phyloP scores from a whole-genome alignment of 2,113 vertebrate genomes.

The Vicugna pacos region DNA sequence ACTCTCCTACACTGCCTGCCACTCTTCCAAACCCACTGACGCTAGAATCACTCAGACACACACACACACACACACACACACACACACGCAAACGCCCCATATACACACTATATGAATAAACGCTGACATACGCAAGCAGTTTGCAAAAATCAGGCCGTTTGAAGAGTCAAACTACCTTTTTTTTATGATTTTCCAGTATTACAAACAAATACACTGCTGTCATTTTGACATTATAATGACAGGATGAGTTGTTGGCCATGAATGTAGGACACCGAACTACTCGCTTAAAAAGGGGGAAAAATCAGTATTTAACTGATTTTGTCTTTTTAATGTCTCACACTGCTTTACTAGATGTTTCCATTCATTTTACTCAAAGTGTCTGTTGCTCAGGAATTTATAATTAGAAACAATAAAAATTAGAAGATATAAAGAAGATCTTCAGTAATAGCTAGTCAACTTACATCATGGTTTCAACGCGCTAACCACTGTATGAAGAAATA shows the following conservation, averaged over 20 bases:
- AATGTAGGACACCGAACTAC: not conserved
- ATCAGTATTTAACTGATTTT: not conserved
- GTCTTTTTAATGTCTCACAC: not conserved
- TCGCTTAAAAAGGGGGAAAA: not conserved
- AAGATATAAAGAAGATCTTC: conserved; percentile 14
- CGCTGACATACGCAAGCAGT: not conserved
- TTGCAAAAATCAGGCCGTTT: not conserved
- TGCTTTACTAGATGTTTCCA: not conserved
- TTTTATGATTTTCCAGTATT: not conserved
- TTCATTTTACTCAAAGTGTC: not conserved
- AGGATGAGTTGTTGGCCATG: not conserved
- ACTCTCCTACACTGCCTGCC: not conserved
- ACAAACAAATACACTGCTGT: conserved; percentile 21
- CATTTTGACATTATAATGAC: not conserved
- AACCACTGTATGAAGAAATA: not conserved
- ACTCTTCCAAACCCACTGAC: not conserved
- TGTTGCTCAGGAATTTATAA: not conserved
- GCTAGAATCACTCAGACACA: not conserved
- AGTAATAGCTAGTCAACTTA: not conserved
- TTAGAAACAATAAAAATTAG: not conserved
- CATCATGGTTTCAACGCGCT: not conserved
- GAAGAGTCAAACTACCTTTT: not conserved
- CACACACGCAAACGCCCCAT: not conserved
- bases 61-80: not conserved
- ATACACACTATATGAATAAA: not conserved